These are phyloP conservation scores for Apogon talboti DNA, from an alignment of 2,797 vertebrate species.

Conservation along the genomic window DNA sequence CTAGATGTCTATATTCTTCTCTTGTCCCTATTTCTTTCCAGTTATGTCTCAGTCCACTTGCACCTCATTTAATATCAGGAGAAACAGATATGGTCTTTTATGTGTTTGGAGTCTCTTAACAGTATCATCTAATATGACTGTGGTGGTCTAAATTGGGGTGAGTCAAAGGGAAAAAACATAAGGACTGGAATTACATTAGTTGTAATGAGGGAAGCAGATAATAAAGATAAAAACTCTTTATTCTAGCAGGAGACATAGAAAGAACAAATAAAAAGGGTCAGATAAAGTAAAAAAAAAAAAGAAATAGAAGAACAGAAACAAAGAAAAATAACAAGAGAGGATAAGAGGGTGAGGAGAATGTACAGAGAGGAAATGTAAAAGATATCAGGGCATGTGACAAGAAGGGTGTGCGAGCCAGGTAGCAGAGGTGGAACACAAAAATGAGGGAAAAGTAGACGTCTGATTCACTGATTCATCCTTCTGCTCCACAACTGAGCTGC, in stretches of 20 bases:
- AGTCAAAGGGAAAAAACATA: conserved; percentile 19
- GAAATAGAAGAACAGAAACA: conserved; percentile 1
- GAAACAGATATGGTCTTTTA: conserved; percentile 38
- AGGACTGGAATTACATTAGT: conserved; percentile 55
- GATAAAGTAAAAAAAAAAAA: conserved; percentile 5
- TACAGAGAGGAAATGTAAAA: conserved; percentile 16
- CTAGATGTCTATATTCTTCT: conserved; percentile 21
- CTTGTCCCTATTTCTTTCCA: conserved; percentile 17
- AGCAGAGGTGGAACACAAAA: conserved; percentile 52
- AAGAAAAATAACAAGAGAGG: conserved; percentile 8
- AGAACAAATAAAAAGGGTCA: conserved; percentile 20
- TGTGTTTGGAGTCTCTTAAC: conserved; percentile 49
- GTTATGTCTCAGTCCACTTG: conserved; percentile 34
- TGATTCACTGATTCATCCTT: conserved; percentile 51
- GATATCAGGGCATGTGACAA: conserved; percentile 35
- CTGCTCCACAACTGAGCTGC: conserved; percentile 18
- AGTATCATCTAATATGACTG: conserved; percentile 55
- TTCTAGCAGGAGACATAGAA: conserved; percentile 15
- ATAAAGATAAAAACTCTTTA: conserved; percentile 51
- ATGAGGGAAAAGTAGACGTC: conserved; percentile 55
- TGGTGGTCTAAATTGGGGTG: conserved; percentile 23
- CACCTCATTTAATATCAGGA: conserved; percentile 53
- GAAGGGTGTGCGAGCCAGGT: conserved; percentile 26
- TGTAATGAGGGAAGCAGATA: conserved; percentile 57
- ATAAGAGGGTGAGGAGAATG: conserved; percentile 3